Evolutionary conservation across 2,797 vertebrate species (phyloP).

Genomic region (Gastrophryne carolinensis): DNA sequence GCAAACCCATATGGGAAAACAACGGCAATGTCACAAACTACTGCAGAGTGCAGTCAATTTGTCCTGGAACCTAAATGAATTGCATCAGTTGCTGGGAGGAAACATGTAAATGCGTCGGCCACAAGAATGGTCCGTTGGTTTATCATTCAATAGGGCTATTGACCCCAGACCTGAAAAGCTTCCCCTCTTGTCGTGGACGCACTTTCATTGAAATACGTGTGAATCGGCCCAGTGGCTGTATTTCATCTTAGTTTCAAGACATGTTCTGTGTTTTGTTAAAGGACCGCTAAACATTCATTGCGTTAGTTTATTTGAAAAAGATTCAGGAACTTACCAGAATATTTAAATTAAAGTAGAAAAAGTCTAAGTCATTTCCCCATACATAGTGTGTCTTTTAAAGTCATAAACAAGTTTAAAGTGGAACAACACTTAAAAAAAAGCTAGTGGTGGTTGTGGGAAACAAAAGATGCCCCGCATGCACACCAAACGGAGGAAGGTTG

Average conservation of each 20-base stretch:
- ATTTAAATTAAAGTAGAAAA: too few relatives aligned
- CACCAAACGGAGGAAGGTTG: too few relatives aligned
- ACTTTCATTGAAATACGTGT: not conserved
- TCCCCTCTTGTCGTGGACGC: not conserved
- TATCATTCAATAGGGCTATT: slow-evolving; percentile 26
- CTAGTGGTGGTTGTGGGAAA: too few relatives aligned
- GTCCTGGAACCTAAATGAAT: slow-evolving; percentile 20
- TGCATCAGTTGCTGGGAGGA: not conserved
- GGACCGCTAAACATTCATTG: not conserved
- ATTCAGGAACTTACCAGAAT: too few relatives aligned
- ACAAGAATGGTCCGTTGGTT: slow-evolving; percentile 4
- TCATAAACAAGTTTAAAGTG: too few relatives aligned
- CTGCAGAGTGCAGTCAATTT: slow-evolving; percentile 9
- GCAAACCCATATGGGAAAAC: slow-evolving; percentile 44
- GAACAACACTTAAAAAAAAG: too few relatives aligned
- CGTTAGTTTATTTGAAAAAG: too few relatives aligned
- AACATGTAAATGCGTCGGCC: slow-evolving; percentile 4
- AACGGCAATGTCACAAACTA: slow-evolving; percentile 35
- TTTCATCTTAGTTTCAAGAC: not conserved
- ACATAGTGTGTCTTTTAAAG: too few relatives aligned
- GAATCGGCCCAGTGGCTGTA: not conserved
- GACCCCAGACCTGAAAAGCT: not conserved
- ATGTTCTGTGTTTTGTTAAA: not conserved
- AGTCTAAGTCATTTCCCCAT: too few relatives aligned
- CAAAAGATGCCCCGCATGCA: too few relatives aligned